phyloP scores from a whole-genome alignment of 2,797 vertebrate genomes.

The Pseudocheirus occidentalis region DNA sequence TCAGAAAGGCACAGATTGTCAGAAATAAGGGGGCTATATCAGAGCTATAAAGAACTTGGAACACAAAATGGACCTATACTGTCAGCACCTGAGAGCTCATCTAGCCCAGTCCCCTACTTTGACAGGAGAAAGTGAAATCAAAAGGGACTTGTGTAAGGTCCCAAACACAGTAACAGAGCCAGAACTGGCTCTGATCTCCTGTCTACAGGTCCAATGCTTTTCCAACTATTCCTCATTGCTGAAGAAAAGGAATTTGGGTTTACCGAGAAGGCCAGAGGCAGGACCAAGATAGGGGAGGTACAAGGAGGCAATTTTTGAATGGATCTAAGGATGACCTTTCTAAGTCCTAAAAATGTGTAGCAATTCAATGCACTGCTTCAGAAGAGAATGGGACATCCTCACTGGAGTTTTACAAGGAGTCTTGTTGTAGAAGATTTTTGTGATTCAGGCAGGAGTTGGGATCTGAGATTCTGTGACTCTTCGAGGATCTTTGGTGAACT shows the following conservation, averaged over 20 bases:
- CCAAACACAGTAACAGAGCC: neutral
- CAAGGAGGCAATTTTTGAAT: neutral
- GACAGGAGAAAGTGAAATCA: neutral
- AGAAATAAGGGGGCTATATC: neutral
- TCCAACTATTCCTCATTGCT: neutral
- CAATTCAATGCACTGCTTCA: neutral
- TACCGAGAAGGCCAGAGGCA: neutral
- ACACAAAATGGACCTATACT: neutral
- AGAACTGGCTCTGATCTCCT: neutral
- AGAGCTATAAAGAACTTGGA: neutral
- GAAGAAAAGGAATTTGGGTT: neutral
- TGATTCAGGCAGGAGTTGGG: neutral
- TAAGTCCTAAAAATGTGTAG: neutral
- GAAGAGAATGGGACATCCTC: neutral
- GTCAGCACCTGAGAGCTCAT: neutral
- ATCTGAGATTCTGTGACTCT: neutral
- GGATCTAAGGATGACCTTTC: neutral
- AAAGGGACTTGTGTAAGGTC: neutral
- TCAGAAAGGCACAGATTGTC: neutral
- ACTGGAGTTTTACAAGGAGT: neutral
- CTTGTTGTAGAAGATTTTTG: neutral
- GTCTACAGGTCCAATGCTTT: neutral
- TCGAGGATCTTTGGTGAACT: neutral
- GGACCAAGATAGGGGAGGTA: neutral
- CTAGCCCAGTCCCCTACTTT: neutral